These are phyloP conservation scores for Aphaenogaster ashmeadi DNA, from an alignment of 1,140 invertebrate species.

Conservation along the genomic window DNA sequence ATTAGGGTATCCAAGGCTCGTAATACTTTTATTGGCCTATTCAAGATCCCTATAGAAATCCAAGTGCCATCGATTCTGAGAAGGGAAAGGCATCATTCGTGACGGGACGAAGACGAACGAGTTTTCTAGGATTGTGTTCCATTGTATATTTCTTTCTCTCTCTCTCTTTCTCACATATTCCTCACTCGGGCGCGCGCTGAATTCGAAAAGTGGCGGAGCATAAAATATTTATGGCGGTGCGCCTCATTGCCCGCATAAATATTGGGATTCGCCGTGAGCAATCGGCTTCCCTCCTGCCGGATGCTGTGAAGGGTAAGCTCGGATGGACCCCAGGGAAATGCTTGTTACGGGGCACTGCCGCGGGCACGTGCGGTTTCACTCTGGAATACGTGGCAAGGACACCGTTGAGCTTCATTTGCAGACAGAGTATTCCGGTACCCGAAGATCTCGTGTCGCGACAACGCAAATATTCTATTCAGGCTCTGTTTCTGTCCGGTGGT, in stretches of 20 bases:
- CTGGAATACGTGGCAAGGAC: slow-evolving; percentile 53
- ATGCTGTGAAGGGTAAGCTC: slow-evolving; percentile 51
- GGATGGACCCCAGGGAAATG: slow-evolving; percentile 62
- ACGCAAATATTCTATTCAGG: not conserved
- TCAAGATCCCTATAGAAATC: slow-evolving; percentile 31
- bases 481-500: not conserved
- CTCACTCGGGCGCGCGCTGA: slow-evolving; percentile 62
- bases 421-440: slow-evolving; percentile 20
- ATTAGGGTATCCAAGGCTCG: slow-evolving; percentile 8
- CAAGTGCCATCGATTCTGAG: slow-evolving; percentile 26
- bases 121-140: slow-evolving; percentile 45
- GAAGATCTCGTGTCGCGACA: slow-evolving; percentile 12
- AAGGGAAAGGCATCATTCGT: not conserved
- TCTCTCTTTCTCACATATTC: slow-evolving; percentile 32
- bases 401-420: slow-evolving; percentile 49
- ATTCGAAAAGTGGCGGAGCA: slow-evolving; percentile 72
- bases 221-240: slow-evolving; percentile 78
- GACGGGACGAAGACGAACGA: slow-evolving; percentile 55
- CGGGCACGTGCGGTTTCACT: slow-evolving; percentile 64
- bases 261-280: slow-evolving; percentile 71
- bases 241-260: slow-evolving; percentile 77
- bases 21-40: slow-evolving; percentile 43
- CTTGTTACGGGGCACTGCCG: slow-evolving; percentile 58
- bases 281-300: slow-evolving; percentile 56
- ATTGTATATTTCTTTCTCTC: slow-evolving; percentile 47